Evolutionary conservation across 2,797 vertebrate genomes (phyloP).

Genomic region (Pangasius sanitwongsei): DNA sequence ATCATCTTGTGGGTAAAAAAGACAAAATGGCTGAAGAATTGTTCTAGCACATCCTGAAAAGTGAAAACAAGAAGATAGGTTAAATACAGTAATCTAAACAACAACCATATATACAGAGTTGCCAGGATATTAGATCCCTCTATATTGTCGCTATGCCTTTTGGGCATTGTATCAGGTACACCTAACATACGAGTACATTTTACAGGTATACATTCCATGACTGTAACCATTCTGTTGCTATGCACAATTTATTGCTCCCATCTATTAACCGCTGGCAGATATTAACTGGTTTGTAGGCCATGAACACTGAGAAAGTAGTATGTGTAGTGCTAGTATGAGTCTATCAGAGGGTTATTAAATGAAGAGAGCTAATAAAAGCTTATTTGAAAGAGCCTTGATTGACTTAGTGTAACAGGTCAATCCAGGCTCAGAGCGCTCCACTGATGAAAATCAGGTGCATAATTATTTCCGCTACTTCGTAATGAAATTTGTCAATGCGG

Average conservation of each 20-base stretch:
- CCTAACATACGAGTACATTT: background rate
- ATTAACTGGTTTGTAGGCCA: background rate
- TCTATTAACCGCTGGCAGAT: no score
- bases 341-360: background rate
- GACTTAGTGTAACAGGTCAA: background rate
- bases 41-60: slow-evolving; percentile 45
- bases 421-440: background rate
- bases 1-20: slow-evolving; percentile 33
- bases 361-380: background rate
- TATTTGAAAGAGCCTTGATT: background rate
- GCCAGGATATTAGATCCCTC: background rate
- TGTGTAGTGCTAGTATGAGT: background rate
- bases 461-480: no score
- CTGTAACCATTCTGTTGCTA: background rate
- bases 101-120: background rate
- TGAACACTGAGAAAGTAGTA: background rate
- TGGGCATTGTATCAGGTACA: background rate
- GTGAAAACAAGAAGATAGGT: background rate
- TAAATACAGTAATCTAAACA: background rate
- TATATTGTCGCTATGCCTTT: background rate
- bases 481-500: no score
- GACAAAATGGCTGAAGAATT: slow-evolving; percentile 40
- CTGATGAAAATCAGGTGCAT: no score
- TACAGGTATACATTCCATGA: background rate
- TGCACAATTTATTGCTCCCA: background rate